These are phyloP conservation scores for Albula goreensis DNA, from an alignment of 2,113 vertebrate species.

Conservation along the genomic window DNA sequence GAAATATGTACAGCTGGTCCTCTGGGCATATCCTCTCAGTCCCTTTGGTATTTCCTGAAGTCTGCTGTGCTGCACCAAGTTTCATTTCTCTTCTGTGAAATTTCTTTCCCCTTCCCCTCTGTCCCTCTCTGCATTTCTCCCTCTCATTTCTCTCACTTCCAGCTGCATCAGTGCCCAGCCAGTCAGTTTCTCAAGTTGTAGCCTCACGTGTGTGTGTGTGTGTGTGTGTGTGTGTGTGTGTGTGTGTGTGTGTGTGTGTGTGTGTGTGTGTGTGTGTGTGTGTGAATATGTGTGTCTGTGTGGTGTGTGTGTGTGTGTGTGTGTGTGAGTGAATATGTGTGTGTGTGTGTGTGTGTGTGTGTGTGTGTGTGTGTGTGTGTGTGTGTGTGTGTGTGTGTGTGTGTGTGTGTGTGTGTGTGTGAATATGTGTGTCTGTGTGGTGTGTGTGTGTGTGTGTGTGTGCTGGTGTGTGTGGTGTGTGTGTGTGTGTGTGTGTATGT, in stretches of 20 bases:
- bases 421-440: background rate
- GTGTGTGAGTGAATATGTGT: background rate
- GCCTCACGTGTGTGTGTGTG: background rate
- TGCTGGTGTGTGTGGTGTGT: constrained; percentile 44
- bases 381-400: background rate
- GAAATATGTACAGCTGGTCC: too few species aligned
- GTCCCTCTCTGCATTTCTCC: background rate
- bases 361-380: background rate
- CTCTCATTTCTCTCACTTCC: background rate
- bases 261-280: too few species aligned
- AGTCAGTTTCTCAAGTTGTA: background rate
- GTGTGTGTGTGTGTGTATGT: constrained; percentile 36
- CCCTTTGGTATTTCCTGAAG: constrained; percentile 47
- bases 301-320: background rate
- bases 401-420: background rate
- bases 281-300: too few species aligned
- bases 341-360: background rate
- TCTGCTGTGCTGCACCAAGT: constrained; percentile 32
- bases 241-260: constrained; percentile 40
- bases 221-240: constrained; percentile 38
- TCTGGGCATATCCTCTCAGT: too few species aligned
- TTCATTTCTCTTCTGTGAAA: constrained; percentile 13
- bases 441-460: constrained; percentile 20
- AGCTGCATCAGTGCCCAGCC: background rate
- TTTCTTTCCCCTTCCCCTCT: background rate